These are phyloP conservation scores for Drosophila hawaiiensis DNA, from an alignment of 2,888 invertebrate species.

Conservation along the genomic window DNA sequence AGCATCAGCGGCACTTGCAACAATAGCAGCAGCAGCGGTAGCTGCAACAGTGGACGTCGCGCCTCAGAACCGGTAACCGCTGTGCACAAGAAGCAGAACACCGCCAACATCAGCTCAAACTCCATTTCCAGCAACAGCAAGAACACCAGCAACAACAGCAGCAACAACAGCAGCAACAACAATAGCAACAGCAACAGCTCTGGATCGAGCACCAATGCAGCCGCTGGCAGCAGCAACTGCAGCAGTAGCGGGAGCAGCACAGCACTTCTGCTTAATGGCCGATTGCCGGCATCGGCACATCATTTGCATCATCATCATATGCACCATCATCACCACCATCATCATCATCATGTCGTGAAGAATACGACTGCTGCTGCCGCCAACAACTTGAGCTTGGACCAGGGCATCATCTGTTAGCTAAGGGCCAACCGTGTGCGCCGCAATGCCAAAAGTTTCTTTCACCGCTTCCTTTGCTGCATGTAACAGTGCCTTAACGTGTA, in stretches of 20 bases:
- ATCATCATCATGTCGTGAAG: slow-evolving; percentile 77
- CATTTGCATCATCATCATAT: slow-evolving; percentile 72
- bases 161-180: slow-evolving; percentile 33
- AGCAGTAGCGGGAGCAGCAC: slow-evolving; percentile 39
- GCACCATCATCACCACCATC: slow-evolving; percentile 76
- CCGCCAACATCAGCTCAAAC: slow-evolving; percentile 32
- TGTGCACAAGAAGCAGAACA: slow-evolving; percentile 65
- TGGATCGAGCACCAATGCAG: slow-evolving; percentile 30
- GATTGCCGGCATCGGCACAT: slow-evolving; percentile 54
- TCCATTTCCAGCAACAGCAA: slow-evolving; percentile 28
- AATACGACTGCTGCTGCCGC: slow-evolving; percentile 81
- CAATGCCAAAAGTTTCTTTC: slow-evolving; percentile 85
- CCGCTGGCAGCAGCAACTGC: slow-evolving; percentile 16
- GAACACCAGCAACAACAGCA: slow-evolving; percentile 25
- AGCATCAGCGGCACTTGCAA: slow-evolving; percentile 36
- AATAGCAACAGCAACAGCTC: slow-evolving; percentile 37
- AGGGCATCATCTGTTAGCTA: slow-evolving; percentile 86
- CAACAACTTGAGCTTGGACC: slow-evolving; percentile 84
- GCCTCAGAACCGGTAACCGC: slow-evolving; percentile 76
- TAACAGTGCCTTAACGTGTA: slow-evolving; percentile 75
- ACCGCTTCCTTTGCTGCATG: slow-evolving; percentile 85
- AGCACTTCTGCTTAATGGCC: slow-evolving; percentile 49
- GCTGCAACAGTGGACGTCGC: slow-evolving; percentile 58
- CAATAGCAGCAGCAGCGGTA: slow-evolving; percentile 35
- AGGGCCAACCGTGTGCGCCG: slow-evolving; percentile 84